Conservation (phyloP, 2,113 vertebrate species). For the Perca schrenkii region DNA sequence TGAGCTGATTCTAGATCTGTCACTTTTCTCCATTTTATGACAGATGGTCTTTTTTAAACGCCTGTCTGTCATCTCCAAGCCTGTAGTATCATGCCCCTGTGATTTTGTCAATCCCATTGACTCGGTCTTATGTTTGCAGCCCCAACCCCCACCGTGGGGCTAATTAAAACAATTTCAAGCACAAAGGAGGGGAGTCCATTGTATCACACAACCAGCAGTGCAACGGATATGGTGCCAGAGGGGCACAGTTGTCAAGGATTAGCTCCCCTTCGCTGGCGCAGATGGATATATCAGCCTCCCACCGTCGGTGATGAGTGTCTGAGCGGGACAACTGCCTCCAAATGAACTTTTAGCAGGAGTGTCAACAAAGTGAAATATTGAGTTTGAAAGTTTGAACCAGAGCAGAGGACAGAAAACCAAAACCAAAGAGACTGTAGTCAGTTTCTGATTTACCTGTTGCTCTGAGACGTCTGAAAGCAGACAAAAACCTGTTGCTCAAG, state of each 20-base stretch:
- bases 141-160: conserved; percentile 85
- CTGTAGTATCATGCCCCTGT: conserved; percentile 53
- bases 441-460: conserved; percentile 46
- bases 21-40: conserved; percentile 1
- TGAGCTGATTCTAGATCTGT: background rate
- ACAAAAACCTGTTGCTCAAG: conserved; percentile 24
- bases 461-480: conserved; percentile 1
- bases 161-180: conserved; percentile 96
- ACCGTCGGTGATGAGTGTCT: conserved; percentile 41
- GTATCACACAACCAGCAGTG: conserved; percentile 87
- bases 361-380: background rate
- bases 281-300: conserved; percentile 68
- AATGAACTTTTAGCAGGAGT: conserved; percentile 11
- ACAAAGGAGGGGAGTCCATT: conserved; percentile 89
- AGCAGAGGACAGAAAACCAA: background rate
- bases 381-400: background rate
- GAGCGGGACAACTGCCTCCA: conserved; percentile 48
- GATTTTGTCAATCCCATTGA: conserved; percentile 67
- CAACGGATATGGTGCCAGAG: conserved; percentile 86
- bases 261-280: conserved; percentile 60
- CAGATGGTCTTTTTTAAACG: background rate
- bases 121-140: conserved; percentile 43
- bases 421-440: background rate
- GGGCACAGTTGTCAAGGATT: conserved; percentile 83
- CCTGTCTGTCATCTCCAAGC: conserved; percentile 32